Conservation (phyloP, 2,888 invertebrate species). For the Sesia bembeciformis region DNA sequence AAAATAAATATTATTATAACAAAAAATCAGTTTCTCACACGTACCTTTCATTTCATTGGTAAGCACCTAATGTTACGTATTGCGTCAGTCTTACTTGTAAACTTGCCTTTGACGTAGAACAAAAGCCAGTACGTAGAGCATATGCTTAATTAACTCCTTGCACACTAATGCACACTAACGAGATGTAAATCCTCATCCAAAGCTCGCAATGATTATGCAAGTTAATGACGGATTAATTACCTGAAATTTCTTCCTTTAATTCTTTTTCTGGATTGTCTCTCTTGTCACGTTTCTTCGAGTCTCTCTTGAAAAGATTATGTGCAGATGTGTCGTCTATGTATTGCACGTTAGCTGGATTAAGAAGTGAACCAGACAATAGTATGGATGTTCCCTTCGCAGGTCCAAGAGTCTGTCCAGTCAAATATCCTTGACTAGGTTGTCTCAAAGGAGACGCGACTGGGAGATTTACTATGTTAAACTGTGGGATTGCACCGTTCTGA, state of each 20-base stretch:
- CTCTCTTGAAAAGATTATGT: slow-evolving; percentile 70
- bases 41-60: too few relatives aligned
- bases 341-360: slow-evolving; percentile 77
- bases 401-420: slow-evolving; percentile 20
- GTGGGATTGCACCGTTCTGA: slow-evolving; percentile 16
- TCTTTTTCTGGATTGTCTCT: slow-evolving; percentile 66
- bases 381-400: slow-evolving; percentile 48
- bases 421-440: slow-evolving; percentile 1
- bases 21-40: too few relatives aligned
- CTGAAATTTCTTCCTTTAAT: slow-evolving; percentile 31
- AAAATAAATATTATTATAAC: too few relatives aligned
- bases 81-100: too few relatives aligned
- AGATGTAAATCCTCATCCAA: too few relatives aligned
- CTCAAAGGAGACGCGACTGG: slow-evolving; percentile 17
- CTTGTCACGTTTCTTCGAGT: slow-evolving; percentile 58
- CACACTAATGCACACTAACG: too few relatives aligned
- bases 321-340: slow-evolving; percentile 71
- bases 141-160: too few relatives aligned
- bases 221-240: slow-evolving; percentile 14
- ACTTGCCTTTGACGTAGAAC: too few relatives aligned
- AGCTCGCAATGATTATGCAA: too few relatives aligned
- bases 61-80: too few relatives aligned
- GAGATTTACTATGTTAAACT: slow-evolving; percentile 16
- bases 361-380: slow-evolving; percentile 50
- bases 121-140: too few relatives aligned